phyloP scores from a whole-genome alignment of 2,113 vertebrate species.

The Megaceryle maxima region DNA sequence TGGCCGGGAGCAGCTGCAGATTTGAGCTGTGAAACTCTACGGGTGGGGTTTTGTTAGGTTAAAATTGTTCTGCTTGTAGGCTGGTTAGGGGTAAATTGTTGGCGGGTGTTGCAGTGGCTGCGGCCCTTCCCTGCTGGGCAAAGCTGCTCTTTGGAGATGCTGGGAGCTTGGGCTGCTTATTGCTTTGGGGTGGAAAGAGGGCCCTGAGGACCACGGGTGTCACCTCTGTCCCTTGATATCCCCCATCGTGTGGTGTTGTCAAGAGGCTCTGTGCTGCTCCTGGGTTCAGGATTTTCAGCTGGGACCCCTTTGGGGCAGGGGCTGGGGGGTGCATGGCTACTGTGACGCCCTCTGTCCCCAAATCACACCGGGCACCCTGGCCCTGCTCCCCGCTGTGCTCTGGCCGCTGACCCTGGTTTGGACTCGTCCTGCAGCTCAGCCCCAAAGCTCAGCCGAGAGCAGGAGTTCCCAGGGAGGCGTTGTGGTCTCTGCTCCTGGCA shows the following conservation, averaged over 20 bases:
- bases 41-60: not conserved
- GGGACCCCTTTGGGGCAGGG: not conserved
- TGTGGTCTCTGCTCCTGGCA: not conserved
- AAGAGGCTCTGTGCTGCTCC: not conserved
- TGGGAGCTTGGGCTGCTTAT: not conserved
- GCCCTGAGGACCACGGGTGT: not conserved
- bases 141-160: not conserved
- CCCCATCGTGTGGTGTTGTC: rapidly evolving
- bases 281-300: not conserved
- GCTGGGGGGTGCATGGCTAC: not conserved
- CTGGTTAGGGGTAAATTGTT: not conserved
- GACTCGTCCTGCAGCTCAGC: not conserved
- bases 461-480: rapidly evolving
- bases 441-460: rapidly evolving
- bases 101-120: rapidly evolving
- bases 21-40: not conserved
- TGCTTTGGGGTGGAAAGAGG: not conserved
- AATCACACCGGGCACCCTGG: not conserved
- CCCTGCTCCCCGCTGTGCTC: rapidly evolving
- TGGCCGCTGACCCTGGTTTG: rapidly evolving
- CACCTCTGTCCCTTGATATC: not conserved
- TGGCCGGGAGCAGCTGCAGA: rapidly evolving
- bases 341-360: not conserved
- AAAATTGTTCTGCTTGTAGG: rapidly evolving
- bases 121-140: not conserved